phyloP scores from a whole-genome alignment of 2,797 vertebrate species.

The Channa striata region DNA sequence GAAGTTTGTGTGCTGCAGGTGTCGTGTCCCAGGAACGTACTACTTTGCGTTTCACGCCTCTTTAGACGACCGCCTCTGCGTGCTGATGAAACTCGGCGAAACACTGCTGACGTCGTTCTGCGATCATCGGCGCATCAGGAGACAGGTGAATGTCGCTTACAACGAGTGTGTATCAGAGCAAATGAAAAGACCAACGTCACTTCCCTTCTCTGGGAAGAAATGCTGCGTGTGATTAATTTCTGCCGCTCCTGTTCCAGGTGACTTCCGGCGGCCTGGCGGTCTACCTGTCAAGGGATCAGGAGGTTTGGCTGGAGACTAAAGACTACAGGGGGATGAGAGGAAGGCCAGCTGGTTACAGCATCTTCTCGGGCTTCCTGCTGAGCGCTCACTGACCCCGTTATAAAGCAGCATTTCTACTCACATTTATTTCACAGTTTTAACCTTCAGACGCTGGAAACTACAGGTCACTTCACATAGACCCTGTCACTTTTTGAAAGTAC shows the following conservation, averaged over 20 bases:
- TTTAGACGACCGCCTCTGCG: constrained; percentile 46
- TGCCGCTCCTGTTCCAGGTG: constrained; percentile 45
- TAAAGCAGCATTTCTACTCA: not conserved
- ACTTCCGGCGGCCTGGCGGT: constrained; percentile 64
- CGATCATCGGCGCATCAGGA: constrained; percentile 28
- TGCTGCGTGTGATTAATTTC: not conserved
- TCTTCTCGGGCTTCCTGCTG: constrained; percentile 77
- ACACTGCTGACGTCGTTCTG: constrained; percentile 45
- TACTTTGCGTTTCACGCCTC: constrained; percentile 74
- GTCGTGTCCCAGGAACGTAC: constrained; percentile 65
- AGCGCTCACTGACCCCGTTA: constrained; percentile 30
- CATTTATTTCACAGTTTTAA: not conserved
- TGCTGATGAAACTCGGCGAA: constrained; percentile 55
- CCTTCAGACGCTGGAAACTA: not conserved
- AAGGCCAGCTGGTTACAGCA: constrained; percentile 26
- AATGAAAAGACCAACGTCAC: too few species aligned
- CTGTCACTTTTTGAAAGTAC: not conserved
- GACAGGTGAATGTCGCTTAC: constrained; percentile 50
- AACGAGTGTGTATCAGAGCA: too few species aligned
- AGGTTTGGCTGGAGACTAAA: constrained; percentile 73
- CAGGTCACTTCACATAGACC: not conserved
- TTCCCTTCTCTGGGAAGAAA: too few species aligned
- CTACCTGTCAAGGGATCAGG: constrained; percentile 53
- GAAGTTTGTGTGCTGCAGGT: constrained; percentile 44
- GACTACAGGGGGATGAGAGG: constrained; percentile 68